Conservation (phyloP, 2,113 vertebrate genomes). For the Bos taurus region DNA sequence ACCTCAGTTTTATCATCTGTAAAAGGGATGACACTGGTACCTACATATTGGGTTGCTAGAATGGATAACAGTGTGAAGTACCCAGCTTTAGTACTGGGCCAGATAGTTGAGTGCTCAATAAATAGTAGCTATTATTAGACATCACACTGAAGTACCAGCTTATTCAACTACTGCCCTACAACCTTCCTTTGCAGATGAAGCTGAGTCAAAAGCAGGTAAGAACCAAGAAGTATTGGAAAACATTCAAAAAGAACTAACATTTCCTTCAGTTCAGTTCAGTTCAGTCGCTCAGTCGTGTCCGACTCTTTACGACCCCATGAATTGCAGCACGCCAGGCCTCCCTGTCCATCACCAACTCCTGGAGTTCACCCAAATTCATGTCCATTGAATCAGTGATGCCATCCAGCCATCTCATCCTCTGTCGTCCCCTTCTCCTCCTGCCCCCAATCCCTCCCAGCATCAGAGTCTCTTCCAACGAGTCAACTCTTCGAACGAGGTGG, state of each 20-base stretch:
- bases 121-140: background rate
- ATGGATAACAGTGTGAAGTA: background rate
- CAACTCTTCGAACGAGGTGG: too few species aligned
- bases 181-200: background rate
- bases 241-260: background rate
- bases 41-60: background rate
- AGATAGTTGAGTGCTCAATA: background rate
- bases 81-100: background rate
- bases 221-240: background rate
- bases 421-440: too few species aligned
- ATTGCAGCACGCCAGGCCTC: too few species aligned
- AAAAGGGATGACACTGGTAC: background rate
- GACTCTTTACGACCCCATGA: too few species aligned
- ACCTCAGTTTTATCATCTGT: background rate
- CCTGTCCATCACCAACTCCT: too few species aligned
- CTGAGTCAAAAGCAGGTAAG: background rate
- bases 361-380: too few species aligned
- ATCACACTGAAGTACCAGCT: background rate
- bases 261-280: background rate
- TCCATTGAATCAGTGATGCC: too few species aligned
- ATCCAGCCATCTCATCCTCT: too few species aligned
- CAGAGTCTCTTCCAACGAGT: too few species aligned
- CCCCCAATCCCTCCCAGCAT: too few species aligned
- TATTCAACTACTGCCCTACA: background rate
- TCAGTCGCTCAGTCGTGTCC: too few species aligned